Base-by-base conservation (phyloP, 2,113 vertebrate species). In the Ctenomys sociabilis region DNA sequence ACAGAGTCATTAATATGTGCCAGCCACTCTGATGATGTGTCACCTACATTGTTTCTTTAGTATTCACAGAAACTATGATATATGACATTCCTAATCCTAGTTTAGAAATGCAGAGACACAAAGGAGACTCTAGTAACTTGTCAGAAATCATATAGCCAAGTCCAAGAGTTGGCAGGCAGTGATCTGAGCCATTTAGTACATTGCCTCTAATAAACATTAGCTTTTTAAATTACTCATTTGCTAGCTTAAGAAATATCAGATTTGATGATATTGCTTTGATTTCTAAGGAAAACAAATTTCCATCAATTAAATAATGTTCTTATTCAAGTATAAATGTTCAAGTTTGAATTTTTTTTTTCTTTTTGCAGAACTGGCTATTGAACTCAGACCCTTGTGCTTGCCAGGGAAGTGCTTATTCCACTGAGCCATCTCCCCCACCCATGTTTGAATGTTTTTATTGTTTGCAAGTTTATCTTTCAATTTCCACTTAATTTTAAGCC, bases 191-290 rank as follows among this genome's bases (percentile, higher is more conserved):
- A 30, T 11, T 82, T 49, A 66, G 45, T 49, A 35, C 30, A 30
- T 82, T 92, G 14, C 54, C 14, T 92, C 14, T 37, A 43, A 49
- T 24, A 72, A 37, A 21, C n/a, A 64, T 64, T 54, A 49, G 37
- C 57, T 86, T 85, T 59, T 81, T 40, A 68, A 77, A 61, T 59
- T 82, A 35, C 28, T 96, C 61, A 82, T 90, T 86, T 89, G 37
- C 26, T 57, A 85, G 54, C 54, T 85, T 89, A 88, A 80, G 80
- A 63, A n/a, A 73, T 90, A 37, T 68, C 54, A n/a, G 68, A 77
- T 96, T 93, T n/a, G 22, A 61, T 87, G 80, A 49, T 86, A 63
- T 78, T 93, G 52, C 40, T 95, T 73, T 85, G 84, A 83, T 95
- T 66, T 90, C 28, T 83, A 90, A 82, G 75, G 30, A 93, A 90